Conservation (phyloP, 1,140 invertebrate species). For the Pogonomyrmex barbatus region DNA sequence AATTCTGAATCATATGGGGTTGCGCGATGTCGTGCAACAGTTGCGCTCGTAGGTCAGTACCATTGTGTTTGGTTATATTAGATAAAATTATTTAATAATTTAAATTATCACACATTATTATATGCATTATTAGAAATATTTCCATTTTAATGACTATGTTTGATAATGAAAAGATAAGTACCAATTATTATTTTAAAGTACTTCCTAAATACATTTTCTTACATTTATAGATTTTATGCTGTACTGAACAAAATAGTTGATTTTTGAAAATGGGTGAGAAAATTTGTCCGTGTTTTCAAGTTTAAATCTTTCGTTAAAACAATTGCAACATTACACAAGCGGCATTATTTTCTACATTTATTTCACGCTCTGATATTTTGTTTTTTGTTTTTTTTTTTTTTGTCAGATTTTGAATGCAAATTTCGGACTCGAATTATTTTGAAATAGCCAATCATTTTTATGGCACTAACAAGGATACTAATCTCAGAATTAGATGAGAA, state of each 20-base stretch:
- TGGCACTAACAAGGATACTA: conserved; percentile 29
- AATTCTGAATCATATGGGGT: conserved; percentile 38
- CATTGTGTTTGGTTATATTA: neutral
- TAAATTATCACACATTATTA: conserved; percentile 23
- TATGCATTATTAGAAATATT: neutral
- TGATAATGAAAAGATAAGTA: neutral
- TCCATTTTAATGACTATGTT: neutral
- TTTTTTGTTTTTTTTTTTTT: conserved; percentile 40
- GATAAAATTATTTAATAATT: conserved; percentile 5
- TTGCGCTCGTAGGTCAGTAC: conserved; percentile 73
- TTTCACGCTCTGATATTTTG: neutral
- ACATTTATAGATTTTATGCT: neutral
- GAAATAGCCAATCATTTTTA: conserved; percentile 23
- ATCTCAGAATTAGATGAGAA: conserved; percentile 20
- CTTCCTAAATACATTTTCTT: neutral
- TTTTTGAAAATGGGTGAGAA: neutral
- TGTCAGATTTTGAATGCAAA: neutral
- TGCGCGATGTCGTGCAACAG: conserved; percentile 65
- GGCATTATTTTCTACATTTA: neutral
- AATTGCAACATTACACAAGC: neutral
- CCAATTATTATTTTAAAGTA: neutral
- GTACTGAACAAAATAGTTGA: neutral
- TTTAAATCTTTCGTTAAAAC: neutral
- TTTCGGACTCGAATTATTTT: conserved; percentile 18
- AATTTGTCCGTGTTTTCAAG: neutral